phyloP scores from a whole-genome alignment of 2,113 vertebrate species.

The Okapia johnstoni region DNA sequence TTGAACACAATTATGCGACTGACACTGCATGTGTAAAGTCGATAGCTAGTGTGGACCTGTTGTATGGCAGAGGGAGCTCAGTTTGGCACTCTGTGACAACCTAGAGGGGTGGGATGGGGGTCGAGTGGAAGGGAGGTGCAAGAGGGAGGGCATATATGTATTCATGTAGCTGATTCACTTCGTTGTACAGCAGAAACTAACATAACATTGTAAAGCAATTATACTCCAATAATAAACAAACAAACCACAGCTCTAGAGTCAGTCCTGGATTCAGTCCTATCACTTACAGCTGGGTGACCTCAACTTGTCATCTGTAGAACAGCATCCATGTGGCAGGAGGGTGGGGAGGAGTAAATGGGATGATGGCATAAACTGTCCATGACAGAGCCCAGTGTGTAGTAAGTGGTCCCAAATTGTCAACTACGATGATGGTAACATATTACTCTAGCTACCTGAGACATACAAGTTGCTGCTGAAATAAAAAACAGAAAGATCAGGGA shows the following conservation, averaged over 20 bases:
- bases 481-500: not conserved
- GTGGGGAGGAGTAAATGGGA: not conserved
- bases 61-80: not conserved
- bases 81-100: not conserved
- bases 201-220: not conserved
- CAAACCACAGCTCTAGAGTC: not conserved
- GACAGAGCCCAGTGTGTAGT: not conserved
- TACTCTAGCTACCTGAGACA: not conserved
- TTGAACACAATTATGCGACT: fast-evolving
- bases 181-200: not conserved
- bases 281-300: not conserved
- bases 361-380: not conserved
- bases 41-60: not conserved
- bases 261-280: not conserved
- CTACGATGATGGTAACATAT: not conserved
- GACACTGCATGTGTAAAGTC: not conserved
- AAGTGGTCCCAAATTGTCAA: not conserved
- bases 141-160: not conserved
- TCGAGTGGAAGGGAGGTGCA: not conserved
- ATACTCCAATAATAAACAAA: not conserved
- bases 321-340: too few relatives aligned
- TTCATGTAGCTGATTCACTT: not conserved
- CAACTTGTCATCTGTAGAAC: not conserved
- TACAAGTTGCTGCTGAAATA: not conserved
- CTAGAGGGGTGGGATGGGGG: not conserved